A percentile compares a stretch with the other conserved stretches of the same genome.
Evolutionary conservation across 2,113 vertebrate species (phyloP).

Genomic region (Varanus komodoensis): DNA sequence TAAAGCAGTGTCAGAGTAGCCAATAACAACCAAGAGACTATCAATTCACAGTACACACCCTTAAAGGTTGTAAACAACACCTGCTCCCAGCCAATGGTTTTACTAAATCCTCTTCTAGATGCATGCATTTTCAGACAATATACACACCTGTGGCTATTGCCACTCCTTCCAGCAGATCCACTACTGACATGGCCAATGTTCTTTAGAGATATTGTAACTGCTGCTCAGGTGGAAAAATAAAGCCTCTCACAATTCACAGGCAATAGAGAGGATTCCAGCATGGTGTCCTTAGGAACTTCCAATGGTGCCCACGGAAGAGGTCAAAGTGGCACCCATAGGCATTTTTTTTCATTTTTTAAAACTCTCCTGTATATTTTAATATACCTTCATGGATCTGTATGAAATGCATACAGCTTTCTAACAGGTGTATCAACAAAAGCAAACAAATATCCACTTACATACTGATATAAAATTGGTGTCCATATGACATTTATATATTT

Average conservation of each 20-base stretch:
- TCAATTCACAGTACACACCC: background rate
- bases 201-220: constrained; percentile 14
- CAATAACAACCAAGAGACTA: background rate
- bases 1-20: background rate
- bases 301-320: background rate
- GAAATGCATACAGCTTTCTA: too few species aligned
- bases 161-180: background rate
- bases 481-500: too few species aligned
- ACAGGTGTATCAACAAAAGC: too few species aligned
- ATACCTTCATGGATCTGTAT: too few species aligned
- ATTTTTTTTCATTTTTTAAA: too few species aligned
- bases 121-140: background rate
- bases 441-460: too few species aligned
- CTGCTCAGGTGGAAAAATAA: constrained; percentile 51
- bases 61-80: background rate
- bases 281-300: too few species aligned
- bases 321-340: too few species aligned
- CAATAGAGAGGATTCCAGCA: background rate
- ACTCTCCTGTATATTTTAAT: too few species aligned
- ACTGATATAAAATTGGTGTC: too few species aligned
- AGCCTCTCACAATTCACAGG: constrained; percentile 56
- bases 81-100: background rate
- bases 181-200: background rate
- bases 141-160: background rate
- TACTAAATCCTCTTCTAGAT: background rate